Conservation (phyloP, 2,888 invertebrate genomes). For the Pantelozetes paolii region DNA sequence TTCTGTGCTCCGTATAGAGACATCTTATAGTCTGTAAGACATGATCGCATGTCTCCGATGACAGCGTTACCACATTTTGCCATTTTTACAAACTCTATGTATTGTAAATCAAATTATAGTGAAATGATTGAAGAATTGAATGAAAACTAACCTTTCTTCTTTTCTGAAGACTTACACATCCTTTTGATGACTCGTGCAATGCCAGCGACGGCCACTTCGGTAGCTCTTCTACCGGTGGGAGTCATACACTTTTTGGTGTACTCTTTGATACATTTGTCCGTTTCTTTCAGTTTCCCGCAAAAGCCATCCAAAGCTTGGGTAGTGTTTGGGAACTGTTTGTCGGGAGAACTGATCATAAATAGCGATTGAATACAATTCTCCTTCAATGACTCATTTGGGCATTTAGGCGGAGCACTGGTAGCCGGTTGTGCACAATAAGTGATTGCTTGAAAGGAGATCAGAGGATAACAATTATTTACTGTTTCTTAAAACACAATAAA, state of each 20-base stretch:
- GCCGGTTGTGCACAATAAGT: neutral
- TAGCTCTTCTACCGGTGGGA: neutral
- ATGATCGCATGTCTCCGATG: neutral
- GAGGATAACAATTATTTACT: no score
- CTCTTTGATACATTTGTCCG: constrained; percentile 4
- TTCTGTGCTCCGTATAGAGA: neutral
- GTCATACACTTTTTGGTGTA: constrained; percentile 12
- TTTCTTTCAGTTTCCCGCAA: neutral
- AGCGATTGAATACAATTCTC: neutral
- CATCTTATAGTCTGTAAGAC: neutral
- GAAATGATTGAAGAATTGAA: neutral
- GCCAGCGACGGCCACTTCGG: neutral
- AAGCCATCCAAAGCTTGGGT: neutral
- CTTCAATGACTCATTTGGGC: neutral
- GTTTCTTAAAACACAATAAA: no score
- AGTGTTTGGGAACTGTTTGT: neutral
- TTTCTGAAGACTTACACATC: neutral
- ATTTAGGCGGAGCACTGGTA: neutral
- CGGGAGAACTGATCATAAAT: neutral
- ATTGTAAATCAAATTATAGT: neutral
- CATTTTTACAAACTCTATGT: neutral
- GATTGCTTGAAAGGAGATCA: neutral
- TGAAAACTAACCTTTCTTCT: neutral
- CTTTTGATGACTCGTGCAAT: neutral
- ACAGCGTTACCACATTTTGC: constrained; percentile 1